Conservation (phyloP, 2,113 vertebrate species). For the Galeopterus variegatus region DNA sequence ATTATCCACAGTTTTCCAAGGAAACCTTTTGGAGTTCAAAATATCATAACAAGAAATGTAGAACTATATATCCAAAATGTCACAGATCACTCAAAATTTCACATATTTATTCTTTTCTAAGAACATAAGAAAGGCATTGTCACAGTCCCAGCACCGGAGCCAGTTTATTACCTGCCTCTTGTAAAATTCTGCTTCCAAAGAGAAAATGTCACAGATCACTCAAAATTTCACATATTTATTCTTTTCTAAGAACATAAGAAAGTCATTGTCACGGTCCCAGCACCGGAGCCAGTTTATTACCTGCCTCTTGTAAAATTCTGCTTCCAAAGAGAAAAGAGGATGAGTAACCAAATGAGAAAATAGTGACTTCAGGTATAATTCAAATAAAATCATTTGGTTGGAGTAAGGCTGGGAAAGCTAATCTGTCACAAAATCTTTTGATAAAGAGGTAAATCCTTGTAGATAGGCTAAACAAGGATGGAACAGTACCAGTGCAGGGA, state of each 20-base stretch:
- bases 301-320: not conserved
- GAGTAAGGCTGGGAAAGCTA: not conserved
- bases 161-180: not conserved
- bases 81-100: not conserved
- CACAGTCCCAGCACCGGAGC: not conserved
- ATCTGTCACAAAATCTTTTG: not conserved
- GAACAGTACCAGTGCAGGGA: not conserved
- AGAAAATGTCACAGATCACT: not conserved
- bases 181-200: not conserved
- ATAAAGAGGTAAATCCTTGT: not conserved
- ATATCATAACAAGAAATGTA: not conserved
- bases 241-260: not conserved
- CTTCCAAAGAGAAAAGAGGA: not conserved
- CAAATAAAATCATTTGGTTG: not conserved
- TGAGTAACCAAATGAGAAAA: not conserved
- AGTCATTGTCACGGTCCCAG: not conserved
- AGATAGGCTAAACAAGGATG: not conserved
- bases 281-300: not conserved
- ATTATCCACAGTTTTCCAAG: not conserved
- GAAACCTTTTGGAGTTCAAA: not conserved
- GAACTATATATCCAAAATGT: not conserved
- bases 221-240: not conserved
- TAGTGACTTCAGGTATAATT: not conserved
- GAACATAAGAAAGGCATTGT: not conserved
- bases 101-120: not conserved